Evolutionary conservation across 1,140 invertebrate genomes (phyloP), one percentile per base, ranked within the genome.

Genomic region (Frieseomelitta varia): DNA sequence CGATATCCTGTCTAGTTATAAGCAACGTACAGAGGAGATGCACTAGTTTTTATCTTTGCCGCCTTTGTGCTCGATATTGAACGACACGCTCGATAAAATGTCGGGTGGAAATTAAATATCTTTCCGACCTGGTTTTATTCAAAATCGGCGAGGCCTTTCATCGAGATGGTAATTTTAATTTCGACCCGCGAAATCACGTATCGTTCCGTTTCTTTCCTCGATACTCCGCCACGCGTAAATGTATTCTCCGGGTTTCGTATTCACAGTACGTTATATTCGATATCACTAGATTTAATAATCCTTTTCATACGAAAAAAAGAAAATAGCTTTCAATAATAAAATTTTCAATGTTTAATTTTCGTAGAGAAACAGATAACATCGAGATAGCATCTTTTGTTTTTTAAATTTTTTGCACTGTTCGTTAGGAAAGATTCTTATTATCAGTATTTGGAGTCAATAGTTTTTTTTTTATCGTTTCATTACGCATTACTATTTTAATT

Each of bases 51-150:
- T 15, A 47, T 58, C 61, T 61, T 24, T 39, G 17, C 8, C 27
- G 15, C 6, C 39, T 72, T 24, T 21, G 34, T n/a, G 51, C 27
- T 39, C 27, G 15, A 39, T 19, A 27, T 47, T 63, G 69, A 73
- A 73, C 58, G 47, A 61, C 17, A 17, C 8, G 30, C 21, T 74
- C 27, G 56, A 53, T 74, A 4, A 34, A 61, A 34, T 39, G 30
- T 24, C 27, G 14, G 27, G 14, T 1, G 27, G 30, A 56, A 58
- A 67, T 79, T 51, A 68, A 79, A 79, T 68, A 55, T 55, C n/a
- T 76, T 34, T 67, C 30, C 74, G 79, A 74, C 71, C 53, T 21
- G 79, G 17, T 80, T 61, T 47, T 30, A 55, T 8, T 58, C 55
- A 51, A 80, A 51, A 34, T 55, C 4, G 30, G 10, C 27, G 3